Evolutionary conservation across 2,888 invertebrate genomes (phyloP), one percentile per base, ranked within the genome.

Genomic region (Theodoxus fluviatilis): DNA sequence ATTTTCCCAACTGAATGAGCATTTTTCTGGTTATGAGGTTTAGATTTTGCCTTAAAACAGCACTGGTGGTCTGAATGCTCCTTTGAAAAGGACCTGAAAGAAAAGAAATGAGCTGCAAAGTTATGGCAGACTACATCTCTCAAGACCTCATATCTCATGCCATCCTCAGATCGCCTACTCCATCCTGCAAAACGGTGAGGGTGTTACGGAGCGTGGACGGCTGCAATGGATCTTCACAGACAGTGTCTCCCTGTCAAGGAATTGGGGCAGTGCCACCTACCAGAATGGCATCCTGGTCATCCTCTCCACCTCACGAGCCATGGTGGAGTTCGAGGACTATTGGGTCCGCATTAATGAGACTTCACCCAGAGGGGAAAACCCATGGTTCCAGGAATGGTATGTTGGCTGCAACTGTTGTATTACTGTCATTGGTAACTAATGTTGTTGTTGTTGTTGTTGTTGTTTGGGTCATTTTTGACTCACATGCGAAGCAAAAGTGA

Each of bases 291-390:
- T 82, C 6, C 73, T 85, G 18, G 73, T 78, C 7, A 76, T 85
- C 4, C 67, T 81, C 0, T 80, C 83, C 1, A 76, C 79, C 3
- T 77, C 78, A 3, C 75, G 84, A 52, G 76, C 74, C 38, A 82
- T 84, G 15, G 80, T 79, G 9, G 85, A 84, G 72, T 85, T 85
- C 78, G 84, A 84, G 70, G 83, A 83, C 72, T 82, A 84, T 71
- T 85, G 84, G 84, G 77, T 83, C 22, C 72, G 81, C 64, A 78
- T 84, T 25, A 75, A 83, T 57, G 78, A 76, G 31, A 75, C 72
- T 15, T 74, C 72, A 40, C 80, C 81, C 0, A 78, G 79, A 0
- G 2, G 70, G 1, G 81, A 83, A 55, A 84, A 84, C 68, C 84
- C 84, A 0, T 84, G 82, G 82, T 84, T 78, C 67, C 69, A 74